These are phyloP conservation scores for Nylanderia fulva DNA, from an alignment of 1,140 invertebrate genomes.

Conservation along the genomic window DNA sequence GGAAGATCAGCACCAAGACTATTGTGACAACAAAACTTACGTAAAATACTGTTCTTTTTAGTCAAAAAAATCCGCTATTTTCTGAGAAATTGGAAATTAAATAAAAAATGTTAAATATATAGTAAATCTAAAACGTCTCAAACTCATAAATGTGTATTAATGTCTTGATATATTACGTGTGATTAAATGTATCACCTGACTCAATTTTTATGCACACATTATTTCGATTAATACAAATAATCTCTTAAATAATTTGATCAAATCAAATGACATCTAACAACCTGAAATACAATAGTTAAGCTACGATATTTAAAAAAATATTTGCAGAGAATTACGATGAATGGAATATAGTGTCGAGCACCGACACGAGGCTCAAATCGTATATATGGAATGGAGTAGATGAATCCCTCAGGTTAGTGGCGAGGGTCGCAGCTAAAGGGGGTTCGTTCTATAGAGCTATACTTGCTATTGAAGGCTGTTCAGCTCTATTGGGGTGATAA, in stretches of 20 bases:
- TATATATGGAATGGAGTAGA: slow-evolving; percentile 71
- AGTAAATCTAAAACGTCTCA: background rate
- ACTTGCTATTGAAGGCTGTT: slow-evolving; percentile 79
- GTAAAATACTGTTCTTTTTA: background rate
- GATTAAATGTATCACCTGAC: too few relatives aligned
- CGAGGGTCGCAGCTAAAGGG: slow-evolving; percentile 71
- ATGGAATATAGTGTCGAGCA: slow-evolving; percentile 64
- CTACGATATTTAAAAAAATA: background rate
- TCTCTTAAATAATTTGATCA: background rate
- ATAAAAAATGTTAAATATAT: background rate
- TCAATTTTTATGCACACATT: background rate
- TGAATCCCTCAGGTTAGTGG: slow-evolving; percentile 79
- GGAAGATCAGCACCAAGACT: background rate
- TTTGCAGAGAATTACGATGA: slow-evolving; percentile 55
- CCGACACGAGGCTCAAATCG: slow-evolving; percentile 60
- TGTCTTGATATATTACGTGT: background rate
- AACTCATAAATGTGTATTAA: background rate
- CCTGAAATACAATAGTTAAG: too few relatives aligned
- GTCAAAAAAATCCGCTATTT: background rate
- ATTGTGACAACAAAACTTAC: background rate
- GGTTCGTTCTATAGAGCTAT: slow-evolving; percentile 73
- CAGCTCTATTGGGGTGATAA: slow-evolving; percentile 82
- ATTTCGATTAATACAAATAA: background rate
- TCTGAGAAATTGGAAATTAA: background rate
- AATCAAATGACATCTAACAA: background rate